Evolutionary conservation across 2,888 invertebrate genomes (phyloP), one percentile per base, ranked within the genome.

Genomic region (Ophion slaviceki): DNA sequence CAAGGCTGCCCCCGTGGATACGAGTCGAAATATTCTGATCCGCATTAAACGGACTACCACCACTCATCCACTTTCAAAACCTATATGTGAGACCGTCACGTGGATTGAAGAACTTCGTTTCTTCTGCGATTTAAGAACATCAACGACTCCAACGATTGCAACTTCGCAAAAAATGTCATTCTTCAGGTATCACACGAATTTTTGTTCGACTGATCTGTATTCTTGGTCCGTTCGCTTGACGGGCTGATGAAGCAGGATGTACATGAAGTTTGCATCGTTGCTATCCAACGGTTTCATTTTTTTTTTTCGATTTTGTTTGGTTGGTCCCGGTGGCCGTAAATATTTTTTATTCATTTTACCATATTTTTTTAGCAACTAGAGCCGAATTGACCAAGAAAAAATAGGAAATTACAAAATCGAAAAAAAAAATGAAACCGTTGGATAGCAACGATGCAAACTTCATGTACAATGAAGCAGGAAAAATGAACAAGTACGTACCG

Each of bases 401-500:
- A n/a, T n/a, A n/a, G n/a, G n/a, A n/a, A n/a, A n/a, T n/a, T n/a
- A n/a, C n/a, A n/a, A n/a, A n/a, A n/a, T n/a, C n/a, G n/a, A n/a
- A n/a, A n/a, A n/a, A n/a, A n/a, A n/a, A n/a, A n/a, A n/a, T n/a
- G n/a, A n/a, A n/a, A n/a, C n/a, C n/a, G n/a, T n/a, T n/a, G n/a
- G n/a, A n/a, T n/a, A n/a, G n/a, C n/a, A n/a, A n/a, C n/a, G n/a
- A n/a, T n/a, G n/a, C n/a, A n/a, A n/a, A n/a, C n/a, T n/a, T n/a
- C n/a, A n/a, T n/a, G n/a, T n/a, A n/a, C n/a, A n/a, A n/a, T n/a
- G n/a, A n/a, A n/a, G n/a, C n/a, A n/a, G 14, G 47, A 47, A 68
- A 70, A 71, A 70, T 3, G 62, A 40, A 57, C 75, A 61, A 47
- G 40, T 47, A 62, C 57, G 32, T 61, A 71, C 45, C 14, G 47